Percentiles rank a stretch among this genome's conserved stretches.
phyloP scores from a whole-genome alignment of 2,797 vertebrate genomes.

The Phaenicophaeus curvirostris region DNA sequence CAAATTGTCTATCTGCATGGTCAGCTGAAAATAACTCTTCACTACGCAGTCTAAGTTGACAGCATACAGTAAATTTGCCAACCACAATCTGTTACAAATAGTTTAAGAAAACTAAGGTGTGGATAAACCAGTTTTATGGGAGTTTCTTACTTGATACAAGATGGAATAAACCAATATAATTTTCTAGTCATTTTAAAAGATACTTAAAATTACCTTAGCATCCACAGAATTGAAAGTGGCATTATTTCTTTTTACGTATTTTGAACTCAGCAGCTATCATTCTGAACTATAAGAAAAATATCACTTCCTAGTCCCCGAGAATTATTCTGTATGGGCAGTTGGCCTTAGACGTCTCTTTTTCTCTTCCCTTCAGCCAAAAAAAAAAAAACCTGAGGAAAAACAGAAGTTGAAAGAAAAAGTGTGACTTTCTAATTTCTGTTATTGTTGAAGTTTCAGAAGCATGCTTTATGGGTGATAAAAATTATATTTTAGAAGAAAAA shows the following conservation, averaged over 20 bases:
- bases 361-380: not conserved
- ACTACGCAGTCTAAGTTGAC: not conserved
- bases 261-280: not conserved
- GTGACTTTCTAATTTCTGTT: not conserved
- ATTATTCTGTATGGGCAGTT: not conserved
- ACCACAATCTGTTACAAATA: not conserved
- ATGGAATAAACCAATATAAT: not conserved
- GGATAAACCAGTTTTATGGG: not conserved
- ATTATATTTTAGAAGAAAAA: conserved; percentile 6
- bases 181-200: not conserved
- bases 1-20: not conserved
- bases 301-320: not conserved
- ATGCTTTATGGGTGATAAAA: conserved; percentile 40
- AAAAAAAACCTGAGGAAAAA: not conserved
- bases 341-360: not conserved
- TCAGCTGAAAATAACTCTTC: not conserved
- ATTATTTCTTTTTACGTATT: not conserved
- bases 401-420: not conserved
- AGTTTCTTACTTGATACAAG: not conserved
- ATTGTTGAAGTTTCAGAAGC: conserved; percentile 25
- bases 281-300: not conserved
- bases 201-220: not conserved
- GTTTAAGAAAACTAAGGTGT: not conserved
- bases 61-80: not conserved
- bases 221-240: not conserved